Base-by-base conservation (phyloP, 1,140 invertebrate genomes). In the Drosophila aff. region DNA sequence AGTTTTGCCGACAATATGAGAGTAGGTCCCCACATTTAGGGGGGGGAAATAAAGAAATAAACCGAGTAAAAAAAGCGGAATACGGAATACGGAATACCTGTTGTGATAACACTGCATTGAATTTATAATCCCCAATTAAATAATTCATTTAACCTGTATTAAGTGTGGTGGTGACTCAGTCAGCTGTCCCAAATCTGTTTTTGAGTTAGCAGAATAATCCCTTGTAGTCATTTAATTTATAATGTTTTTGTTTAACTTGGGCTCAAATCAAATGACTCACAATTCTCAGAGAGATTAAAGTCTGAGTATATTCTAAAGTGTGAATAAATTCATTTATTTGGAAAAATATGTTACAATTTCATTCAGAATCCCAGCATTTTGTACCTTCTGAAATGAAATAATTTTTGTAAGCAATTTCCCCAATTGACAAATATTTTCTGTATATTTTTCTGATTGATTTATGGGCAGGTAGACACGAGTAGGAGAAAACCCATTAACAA, bases 401-500 rank as follows among this genome's bases (percentile, higher is more conserved):
- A 23, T 11, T 13, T 46, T 21, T 23, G 4, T 44, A 26, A 21
- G 8, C 9, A 28, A 33, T 47, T 67, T 23, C 18, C 23, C 26
- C 58, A 18, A 38, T 63, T 63, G 59, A 38, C 58, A n/a, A 67
- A 67, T 49, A 41, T 57, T 69, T 46, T 18, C 9, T 10, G 9
- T 18, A 44, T 44, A 44, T 28, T 49, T 36, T 16, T n/a, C 18
- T 46, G 40, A 72, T 38, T 71, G 64, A 69, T 69, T 73, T 73
- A 73, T 72, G n/a, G 11, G 18, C 46, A 40, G 44, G 13, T 38
- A 55, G n/a, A n/a, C 46, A 46, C 21, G 49, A 44, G 49, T 31
- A 38, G 40, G 31, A 57, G 64, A 55, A 44, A 55, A 28, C n/a
- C 67, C 67, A 73, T 73, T 72, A 73, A 73, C 69, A 72, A 73